Evolutionary conservation across 92 coral and sea anemone genomes (phyloP).

Genomic region (Diadumene lineata): DNA sequence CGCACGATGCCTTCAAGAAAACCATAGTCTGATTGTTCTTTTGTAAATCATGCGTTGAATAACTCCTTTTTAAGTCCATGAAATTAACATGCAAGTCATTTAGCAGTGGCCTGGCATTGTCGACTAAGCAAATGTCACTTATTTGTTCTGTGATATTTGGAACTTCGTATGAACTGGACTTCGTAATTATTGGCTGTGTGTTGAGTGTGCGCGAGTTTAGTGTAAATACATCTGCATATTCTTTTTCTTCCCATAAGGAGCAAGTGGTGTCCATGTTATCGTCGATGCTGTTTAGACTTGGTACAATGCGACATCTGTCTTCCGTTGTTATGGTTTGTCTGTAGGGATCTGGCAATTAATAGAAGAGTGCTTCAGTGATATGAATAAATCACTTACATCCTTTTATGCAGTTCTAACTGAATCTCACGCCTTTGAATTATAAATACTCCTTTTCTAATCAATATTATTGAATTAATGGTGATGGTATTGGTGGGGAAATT

Average conservation of each 20-base stretch:
- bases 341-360: not conserved
- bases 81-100: conserved; percentile 1
- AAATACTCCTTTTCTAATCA: too few relatives aligned
- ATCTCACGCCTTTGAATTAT: too few relatives aligned
- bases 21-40: not conserved
- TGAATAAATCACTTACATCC: too few relatives aligned
- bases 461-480: too few relatives aligned
- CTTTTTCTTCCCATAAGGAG: conserved; percentile 6
- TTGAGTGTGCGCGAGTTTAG: not conserved
- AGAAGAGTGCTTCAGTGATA: not conserved
- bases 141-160: conserved; percentile 1
- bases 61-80: not conserved
- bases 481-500: too few relatives aligned
- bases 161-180: not conserved
- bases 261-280: not conserved
- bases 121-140: not conserved
- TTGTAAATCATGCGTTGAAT: not conserved
- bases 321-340: not conserved
- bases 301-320: not conserved
- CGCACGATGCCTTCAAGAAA: conserved; percentile 4
- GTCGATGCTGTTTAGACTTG: not conserved
- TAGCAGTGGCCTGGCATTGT: not conserved
- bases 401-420: too few relatives aligned
- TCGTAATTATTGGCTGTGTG: not conserved
- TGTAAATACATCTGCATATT: not conserved